Base-by-base conservation (phyloP, 2,797 vertebrate genomes). In the Pantherophis vulpinus region DNA sequence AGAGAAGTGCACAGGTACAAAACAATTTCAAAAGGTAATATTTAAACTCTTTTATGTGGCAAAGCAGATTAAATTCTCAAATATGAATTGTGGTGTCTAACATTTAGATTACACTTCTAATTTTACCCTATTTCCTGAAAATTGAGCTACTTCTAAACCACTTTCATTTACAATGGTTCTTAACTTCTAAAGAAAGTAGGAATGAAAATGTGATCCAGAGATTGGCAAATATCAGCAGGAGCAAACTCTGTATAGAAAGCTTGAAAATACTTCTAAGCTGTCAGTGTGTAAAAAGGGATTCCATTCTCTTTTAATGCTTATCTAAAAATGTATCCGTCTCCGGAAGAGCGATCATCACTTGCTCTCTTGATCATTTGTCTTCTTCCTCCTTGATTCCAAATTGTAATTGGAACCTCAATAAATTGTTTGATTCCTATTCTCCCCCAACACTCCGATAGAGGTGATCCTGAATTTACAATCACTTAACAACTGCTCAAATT, bases 21-120 rank as follows among this genome's bases (percentile, higher is more conserved):
- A 54, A 37, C 32, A 60, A 88, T 91, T 61, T 87, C 47, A 86
- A 88, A 90, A 94, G 94, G 95, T 96, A 96, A 96, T 93, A 95
- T 94, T 96, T 96, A 96, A 88, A 66, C 47, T 87, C 25, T 90
- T 93, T 91, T 91, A 32, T 42, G n/a, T 88, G 86, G 92, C 87
- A 61, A 61, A 61, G 14, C 37, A n/a, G 56, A 5, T 29, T 37
- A 79, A 61, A 83, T 29, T 55, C 5, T 83, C 66, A 37, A 88
- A 51, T 59, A 37, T 16, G 23, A 88, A 61, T 47, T 58, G 14
- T 7, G 0, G 61, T 87, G 86, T 89, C 87, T 1, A 25, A 90
- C 86, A 4, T 0, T 95, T 86, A 86, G 2, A 88, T 66, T 94
- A 27, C 5, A 32, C 2, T 88, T 93, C 47, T 55, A 86, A 89